phyloP scores from a whole-genome alignment of 2,113 vertebrate species.

The Cervus canadensis region DNA sequence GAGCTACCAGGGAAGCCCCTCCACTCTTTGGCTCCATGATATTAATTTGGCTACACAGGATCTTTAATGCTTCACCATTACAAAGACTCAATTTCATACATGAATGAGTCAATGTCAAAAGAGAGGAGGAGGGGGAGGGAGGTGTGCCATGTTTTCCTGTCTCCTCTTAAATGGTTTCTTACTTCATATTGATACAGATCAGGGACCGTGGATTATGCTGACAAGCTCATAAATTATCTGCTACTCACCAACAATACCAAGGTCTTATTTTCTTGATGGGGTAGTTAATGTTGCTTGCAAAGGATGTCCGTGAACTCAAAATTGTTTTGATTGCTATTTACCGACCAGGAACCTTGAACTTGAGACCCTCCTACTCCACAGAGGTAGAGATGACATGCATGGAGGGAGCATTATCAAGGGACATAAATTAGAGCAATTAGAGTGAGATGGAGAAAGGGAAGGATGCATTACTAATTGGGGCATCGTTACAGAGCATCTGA shows the following conservation, averaged over 20 bases:
- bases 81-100: not conserved
- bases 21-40: not conserved
- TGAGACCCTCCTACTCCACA: conserved; percentile 48
- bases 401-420: conserved; percentile 72
- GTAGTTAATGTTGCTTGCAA: conserved; percentile 4
- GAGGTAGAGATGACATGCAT: conserved; percentile 70
- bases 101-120: not conserved
- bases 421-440: conserved; percentile 81
- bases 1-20: not conserved
- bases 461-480: conserved; percentile 82
- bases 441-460: conserved; percentile 75
- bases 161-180: not conserved
- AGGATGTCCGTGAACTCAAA: conserved; percentile 64
- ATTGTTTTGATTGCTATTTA: conserved; percentile 49
- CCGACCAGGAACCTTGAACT: conserved; percentile 66
- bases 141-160: not conserved
- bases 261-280: conserved; percentile 56
- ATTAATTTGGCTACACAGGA: not conserved
- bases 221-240: conserved; percentile 15
- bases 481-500: conserved; percentile 81
- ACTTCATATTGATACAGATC: not conserved
- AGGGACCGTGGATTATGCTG: accelerated
- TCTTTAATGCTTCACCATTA: not conserved
- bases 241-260: conserved; percentile 43
- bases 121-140: not conserved